Percentiles rank a stretch among this genome's conserved stretches.
phyloP scores from a whole-genome alignment of 2,113 vertebrate species.

The Lepus timidus region DNA sequence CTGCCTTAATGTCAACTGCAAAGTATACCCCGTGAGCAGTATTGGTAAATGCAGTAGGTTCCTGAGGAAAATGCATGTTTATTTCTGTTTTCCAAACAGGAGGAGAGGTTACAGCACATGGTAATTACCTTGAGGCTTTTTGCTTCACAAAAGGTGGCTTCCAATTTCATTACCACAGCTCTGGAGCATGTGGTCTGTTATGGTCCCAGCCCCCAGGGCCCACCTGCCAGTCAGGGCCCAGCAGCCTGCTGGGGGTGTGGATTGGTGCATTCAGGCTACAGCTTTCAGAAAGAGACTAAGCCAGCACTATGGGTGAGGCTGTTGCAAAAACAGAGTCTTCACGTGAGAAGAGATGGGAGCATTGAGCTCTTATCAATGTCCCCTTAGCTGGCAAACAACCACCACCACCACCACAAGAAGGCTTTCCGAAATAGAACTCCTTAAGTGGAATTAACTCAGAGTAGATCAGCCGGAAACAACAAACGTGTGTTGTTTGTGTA shows the following conservation, averaged over 20 bases:
- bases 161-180: conserved; percentile 78
- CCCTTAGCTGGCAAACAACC: not conserved
- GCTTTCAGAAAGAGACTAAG: not conserved
- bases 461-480: not conserved
- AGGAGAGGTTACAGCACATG: conserved; percentile 71
- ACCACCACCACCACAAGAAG: not conserved
- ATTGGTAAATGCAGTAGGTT: conserved; percentile 78
- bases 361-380: not conserved
- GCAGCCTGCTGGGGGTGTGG: not conserved
- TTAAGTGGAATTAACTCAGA: not conserved
- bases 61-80: conserved; percentile 71
- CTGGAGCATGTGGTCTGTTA: conserved; percentile 51
- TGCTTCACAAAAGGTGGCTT: conserved; percentile 72
- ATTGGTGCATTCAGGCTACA: not conserved
- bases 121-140: conserved; percentile 82
- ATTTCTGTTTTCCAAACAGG: conserved; percentile 80
- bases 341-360: not conserved
- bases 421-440: not conserved
- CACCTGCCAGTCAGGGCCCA: conserved; percentile 45
- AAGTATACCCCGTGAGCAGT: conserved; percentile 82
- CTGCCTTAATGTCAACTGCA: conserved; percentile 85
- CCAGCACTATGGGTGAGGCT: not conserved
- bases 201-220: not conserved
- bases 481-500: not conserved
- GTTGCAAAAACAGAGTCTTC: not conserved